Base-by-base conservation (phyloP, 1,140 invertebrate species). In the Drosophila santomea region DNA sequence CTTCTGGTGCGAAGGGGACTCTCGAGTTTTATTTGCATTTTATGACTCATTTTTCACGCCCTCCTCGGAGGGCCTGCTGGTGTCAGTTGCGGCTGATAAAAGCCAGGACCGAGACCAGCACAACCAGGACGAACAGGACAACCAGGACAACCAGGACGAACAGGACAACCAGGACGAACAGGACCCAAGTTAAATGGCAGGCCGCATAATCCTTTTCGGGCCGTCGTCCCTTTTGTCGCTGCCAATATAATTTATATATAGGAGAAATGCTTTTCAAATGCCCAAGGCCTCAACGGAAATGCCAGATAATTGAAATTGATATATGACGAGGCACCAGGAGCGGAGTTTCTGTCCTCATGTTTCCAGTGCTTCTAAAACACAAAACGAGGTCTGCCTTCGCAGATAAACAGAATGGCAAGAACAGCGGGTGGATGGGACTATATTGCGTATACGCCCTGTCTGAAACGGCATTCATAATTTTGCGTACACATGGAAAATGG, bases 1-100 rank as follows among this genome's bases (percentile, higher is more conserved):
- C 57, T 44, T 64, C 50, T 56, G 45, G 32, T 32, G 44, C 17
- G 14, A 10, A 44, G 77, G 75, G 80, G 79, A 84, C 76, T 80
- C 84, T 88, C 62, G 77, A 88, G 61, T 84, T 89, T 88, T 88
- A 88, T 88, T 88, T 88, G 84, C 84, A 88, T 88, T 88, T 88
- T 88, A 88, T 88, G 84, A 80, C 76, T 88, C 84, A 88, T 88
- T 88, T 88, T 88, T 88, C 84, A 88, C 80, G 84, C 80, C 83
- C 60, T 51, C 47, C 17, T 51, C 38, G 43, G 20, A 35, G 6
- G 12, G 79, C 45, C 84, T 83, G 83, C 55, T 69, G 58, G 63
- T 89, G 83, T 89, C 83, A 89, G 71, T 69, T 83, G 67, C 74
- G 58, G 80, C 83, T 88, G 83, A 88, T 89, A 88, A 88, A 88